Evolutionary conservation across 2,888 invertebrate species (phyloP).

Genomic region (Meghimatium bilineatum): DNA sequence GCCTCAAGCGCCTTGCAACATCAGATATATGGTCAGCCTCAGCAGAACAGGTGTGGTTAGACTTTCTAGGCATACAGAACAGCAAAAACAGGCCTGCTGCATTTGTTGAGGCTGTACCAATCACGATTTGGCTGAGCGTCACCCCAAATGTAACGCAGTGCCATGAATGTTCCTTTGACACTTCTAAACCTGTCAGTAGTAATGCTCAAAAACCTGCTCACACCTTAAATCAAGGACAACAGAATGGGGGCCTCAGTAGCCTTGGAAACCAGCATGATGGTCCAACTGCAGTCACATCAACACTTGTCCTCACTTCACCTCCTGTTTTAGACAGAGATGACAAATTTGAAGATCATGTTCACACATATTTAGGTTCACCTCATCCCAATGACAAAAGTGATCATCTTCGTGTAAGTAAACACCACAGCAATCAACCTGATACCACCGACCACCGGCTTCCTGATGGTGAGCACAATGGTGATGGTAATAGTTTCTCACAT

Average conservation of each 20-base stretch:
- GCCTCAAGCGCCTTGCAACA: slow-evolving; percentile 78
- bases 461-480: slow-evolving; percentile 10
- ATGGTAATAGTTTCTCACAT: slow-evolving; percentile 33
- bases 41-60: slow-evolving; percentile 95
- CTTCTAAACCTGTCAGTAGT: not conserved
- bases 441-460: slow-evolving; percentile 77
- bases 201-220: slow-evolving; percentile 3
- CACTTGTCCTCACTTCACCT: slow-evolving; percentile 70
- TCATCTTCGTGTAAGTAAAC: not conserved
- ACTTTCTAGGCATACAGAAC: slow-evolving; percentile 90
- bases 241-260: not conserved
- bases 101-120: slow-evolving; percentile 84
- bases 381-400: not conserved
- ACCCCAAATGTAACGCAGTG: slow-evolving; percentile 8
- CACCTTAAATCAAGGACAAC: not conserved
- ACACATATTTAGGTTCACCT: not conserved
- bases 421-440: not conserved
- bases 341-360: not conserved
- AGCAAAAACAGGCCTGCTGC: slow-evolving; percentile 76
- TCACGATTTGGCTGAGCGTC: slow-evolving; percentile 88
- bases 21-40: slow-evolving; percentile 92
- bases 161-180: not conserved
- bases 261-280: not conserved
- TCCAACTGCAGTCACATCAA: not conserved
- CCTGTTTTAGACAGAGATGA: slow-evolving; percentile 82